Percentiles rank a stretch among this genome's conserved stretches.
Evolutionary conservation across 2,797 vertebrate genomes (phyloP).

Genomic region (Eleutherodactylus coqui): DNA sequence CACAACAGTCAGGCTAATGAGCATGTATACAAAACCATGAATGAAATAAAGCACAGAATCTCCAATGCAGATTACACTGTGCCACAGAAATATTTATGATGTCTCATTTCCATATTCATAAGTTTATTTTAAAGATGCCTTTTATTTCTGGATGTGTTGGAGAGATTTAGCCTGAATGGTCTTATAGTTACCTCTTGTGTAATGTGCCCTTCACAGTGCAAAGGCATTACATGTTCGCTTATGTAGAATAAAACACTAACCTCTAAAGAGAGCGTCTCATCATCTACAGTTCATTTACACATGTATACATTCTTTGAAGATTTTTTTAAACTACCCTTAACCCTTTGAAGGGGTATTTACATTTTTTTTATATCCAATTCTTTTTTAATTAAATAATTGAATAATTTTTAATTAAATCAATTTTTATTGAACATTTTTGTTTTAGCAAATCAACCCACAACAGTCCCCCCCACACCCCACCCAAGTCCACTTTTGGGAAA

Average conservation of each 20-base stretch:
- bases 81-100: conserved; percentile 27
- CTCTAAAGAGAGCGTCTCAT: not conserved
- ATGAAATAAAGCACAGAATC: conserved; percentile 33
- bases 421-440: too few species aligned
- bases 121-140: not conserved
- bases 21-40: conserved; percentile 36
- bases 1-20: conserved; percentile 42
- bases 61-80: conserved; percentile 33
- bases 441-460: too few species aligned
- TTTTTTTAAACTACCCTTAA: too few species aligned
- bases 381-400: too few species aligned
- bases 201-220: not conserved
- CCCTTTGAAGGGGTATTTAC: too few species aligned
- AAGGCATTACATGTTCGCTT: not conserved
- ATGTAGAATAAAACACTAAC: not conserved
- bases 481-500: too few species aligned
- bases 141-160: not conserved
- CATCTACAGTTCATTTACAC: too few species aligned
- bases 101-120: conserved; percentile 36
- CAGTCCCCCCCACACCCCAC: too few species aligned
- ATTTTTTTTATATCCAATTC: too few species aligned
- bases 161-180: not conserved
- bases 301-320: too few species aligned
- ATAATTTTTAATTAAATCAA: too few species aligned
- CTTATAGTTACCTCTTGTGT: not conserved